These are phyloP conservation scores for Idaea dimidiata DNA, from an alignment of 2,888 invertebrate genomes.

Conservation along the genomic window DNA sequence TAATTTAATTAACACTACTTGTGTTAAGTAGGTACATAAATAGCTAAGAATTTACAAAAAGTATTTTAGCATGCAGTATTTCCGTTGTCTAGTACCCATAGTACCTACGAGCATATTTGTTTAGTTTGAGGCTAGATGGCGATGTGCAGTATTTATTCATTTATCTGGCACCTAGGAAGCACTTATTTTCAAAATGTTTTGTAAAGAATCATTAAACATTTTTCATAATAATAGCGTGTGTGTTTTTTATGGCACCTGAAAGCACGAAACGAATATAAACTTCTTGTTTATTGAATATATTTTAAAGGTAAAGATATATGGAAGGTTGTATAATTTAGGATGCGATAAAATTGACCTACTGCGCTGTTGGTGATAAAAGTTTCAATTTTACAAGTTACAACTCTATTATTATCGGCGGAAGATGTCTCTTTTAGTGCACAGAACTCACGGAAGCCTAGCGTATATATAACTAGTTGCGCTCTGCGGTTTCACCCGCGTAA, in stretches of 20 bases:
- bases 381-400: not conserved
- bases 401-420: too few relatives aligned
- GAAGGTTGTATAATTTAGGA: not conserved
- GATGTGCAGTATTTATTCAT: not conserved
- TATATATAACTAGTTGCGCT: too few relatives aligned
- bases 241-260: constrained; percentile 1
- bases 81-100: too few relatives aligned
- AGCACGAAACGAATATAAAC: not conserved
- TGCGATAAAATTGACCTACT: not conserved
- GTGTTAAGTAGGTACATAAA: too few relatives aligned
- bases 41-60: too few relatives aligned
- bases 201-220: not conserved
- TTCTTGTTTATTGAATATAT: not conserved
- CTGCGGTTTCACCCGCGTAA: too few relatives aligned
- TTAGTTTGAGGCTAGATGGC: too few relatives aligned
- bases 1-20: too few relatives aligned
- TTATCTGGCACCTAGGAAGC: not conserved
- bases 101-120: too few relatives aligned
- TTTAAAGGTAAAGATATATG: not conserved
- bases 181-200: not conserved
- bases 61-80: too few relatives aligned
- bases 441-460: too few relatives aligned
- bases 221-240: not conserved
- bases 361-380: not conserved
- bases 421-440: too few relatives aligned